Evolutionary conservation across 64 coral and sea anemone genomes (phyloP).

Genomic region (Montipora efflorescens): DNA sequence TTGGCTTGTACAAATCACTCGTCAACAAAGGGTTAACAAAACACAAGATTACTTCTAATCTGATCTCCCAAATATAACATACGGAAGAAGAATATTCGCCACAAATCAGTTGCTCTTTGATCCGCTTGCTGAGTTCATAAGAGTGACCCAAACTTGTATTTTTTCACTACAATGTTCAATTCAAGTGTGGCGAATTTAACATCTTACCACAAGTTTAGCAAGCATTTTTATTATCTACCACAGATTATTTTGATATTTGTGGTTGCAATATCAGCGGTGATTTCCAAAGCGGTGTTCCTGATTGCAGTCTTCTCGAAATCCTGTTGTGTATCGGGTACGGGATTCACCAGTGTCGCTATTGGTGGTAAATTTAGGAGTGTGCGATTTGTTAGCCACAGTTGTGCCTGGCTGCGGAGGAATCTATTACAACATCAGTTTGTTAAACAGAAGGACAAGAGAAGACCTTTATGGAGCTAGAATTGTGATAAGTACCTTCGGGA

Average conservation of each 20-base stretch:
- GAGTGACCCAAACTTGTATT: not conserved
- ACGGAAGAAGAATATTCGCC: too few species aligned
- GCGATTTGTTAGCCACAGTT: not conserved
- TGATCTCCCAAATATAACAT: too few species aligned
- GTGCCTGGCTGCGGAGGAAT: not conserved
- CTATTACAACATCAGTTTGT: not conserved
- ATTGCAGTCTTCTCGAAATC: not conserved
- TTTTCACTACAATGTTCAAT: not conserved
- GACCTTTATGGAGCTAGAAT: not conserved
- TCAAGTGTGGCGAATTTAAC: not conserved
- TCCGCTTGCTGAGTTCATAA: not conserved
- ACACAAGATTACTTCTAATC: too few species aligned
- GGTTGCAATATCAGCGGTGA: not conserved
- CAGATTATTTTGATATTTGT: not conserved
- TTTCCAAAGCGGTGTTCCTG: constrained; percentile 1
- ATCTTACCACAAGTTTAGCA: not conserved
- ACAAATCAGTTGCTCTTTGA: too few species aligned
- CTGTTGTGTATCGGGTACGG: not conserved
- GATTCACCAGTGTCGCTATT: not conserved
- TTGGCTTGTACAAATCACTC: too few species aligned
- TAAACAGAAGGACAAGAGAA: not conserved
- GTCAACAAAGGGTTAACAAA: too few species aligned
- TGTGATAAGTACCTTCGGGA: not conserved
- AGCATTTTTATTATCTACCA: not conserved
- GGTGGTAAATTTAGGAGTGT: not conserved